Evolutionary conservation across 2,113 vertebrate genomes (phyloP).

Genomic region (Delphinapterus leucas): DNA sequence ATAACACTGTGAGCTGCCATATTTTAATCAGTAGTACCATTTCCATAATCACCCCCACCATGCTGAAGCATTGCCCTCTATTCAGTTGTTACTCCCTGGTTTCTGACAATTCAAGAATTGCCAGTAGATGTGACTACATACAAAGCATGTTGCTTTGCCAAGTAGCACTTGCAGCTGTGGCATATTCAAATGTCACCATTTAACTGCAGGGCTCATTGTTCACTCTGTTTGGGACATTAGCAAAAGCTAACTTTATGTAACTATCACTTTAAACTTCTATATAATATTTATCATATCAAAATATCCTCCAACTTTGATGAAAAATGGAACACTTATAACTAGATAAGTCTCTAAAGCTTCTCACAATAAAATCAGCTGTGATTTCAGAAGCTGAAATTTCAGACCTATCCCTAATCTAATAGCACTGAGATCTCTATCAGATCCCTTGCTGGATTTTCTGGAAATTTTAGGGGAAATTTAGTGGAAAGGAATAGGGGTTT

Average conservation of each 20-base stretch:
- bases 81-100: neutral
- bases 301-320: neutral
- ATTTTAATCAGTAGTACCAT: neutral
- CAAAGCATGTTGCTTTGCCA: neutral
- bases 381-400: neutral
- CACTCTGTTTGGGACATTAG: neutral
- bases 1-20: neutral
- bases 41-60: neutral
- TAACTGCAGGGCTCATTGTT: neutral
- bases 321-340: neutral
- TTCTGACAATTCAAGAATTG: neutral
- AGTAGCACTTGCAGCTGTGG: neutral
- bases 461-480: neutral
- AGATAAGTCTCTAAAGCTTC: neutral
- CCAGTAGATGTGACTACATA: neutral
- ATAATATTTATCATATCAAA: constrained; percentile 46
- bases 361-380: neutral
- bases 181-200: neutral
- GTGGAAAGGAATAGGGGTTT: neutral
- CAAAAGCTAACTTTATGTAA: neutral
- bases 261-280: neutral
- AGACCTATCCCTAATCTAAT: neutral
- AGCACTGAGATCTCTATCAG: neutral
- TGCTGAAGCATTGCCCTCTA: neutral
- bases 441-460: neutral